Conservation (phyloP, 1,140 invertebrate species). For the Eciton burchellii region DNA sequence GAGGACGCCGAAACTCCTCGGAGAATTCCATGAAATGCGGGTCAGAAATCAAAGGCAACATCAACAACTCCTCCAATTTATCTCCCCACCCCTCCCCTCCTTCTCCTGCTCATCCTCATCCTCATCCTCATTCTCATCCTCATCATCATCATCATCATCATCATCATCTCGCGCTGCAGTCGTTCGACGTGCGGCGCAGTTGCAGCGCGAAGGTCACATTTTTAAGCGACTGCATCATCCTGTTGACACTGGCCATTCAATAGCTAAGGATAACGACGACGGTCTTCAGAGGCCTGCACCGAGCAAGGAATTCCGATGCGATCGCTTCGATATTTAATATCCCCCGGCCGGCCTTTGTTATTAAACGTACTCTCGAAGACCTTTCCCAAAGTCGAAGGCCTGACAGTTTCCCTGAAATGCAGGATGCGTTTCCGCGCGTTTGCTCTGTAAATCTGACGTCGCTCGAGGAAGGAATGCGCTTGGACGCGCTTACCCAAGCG, state of each 20-base stretch:
- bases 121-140: too few species aligned
- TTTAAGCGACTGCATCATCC: conserved; percentile 75
- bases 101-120: too few species aligned
- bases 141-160: too few species aligned
- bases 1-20: neutral
- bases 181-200: conserved; percentile 58
- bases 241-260: conserved; percentile 72
- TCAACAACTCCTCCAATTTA: too few species aligned
- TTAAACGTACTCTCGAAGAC: neutral
- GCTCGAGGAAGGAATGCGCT: too few species aligned
- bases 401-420: too few species aligned
- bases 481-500: too few species aligned
- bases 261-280: conserved; percentile 68
- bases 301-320: conserved; percentile 24
- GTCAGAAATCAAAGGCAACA: conserved; percentile 7
- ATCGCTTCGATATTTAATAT: neutral
- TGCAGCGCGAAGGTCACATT: conserved; percentile 76
- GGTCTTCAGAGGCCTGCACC: conserved; percentile 56
- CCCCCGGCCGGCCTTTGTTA: neutral
- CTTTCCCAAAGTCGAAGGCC: too few species aligned
- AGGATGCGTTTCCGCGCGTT: too few species aligned
- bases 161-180: too few species aligned
- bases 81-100: too few species aligned
- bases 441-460: too few species aligned
- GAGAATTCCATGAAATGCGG: conserved; percentile 26